Base-by-base conservation (phyloP, 1,140 invertebrate genomes). In the Microplitis demolitor region DNA sequence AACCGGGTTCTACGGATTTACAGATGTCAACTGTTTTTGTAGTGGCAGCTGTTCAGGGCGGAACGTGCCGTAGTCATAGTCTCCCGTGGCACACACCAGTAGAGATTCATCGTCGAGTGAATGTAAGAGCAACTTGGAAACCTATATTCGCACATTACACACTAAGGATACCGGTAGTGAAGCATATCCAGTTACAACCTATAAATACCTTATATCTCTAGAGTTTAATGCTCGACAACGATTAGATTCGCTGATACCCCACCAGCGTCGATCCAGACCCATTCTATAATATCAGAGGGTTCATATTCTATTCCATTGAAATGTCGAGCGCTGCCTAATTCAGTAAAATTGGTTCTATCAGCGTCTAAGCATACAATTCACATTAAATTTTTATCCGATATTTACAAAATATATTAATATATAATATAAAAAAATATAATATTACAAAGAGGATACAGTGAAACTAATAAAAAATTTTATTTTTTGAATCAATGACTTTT, bases 21-120 rank as follows among this genome's bases (percentile, higher is more conserved):
- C 76, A 77, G 76, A 77, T 77, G 76, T 77, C 76, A 77, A 77
- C 74, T 77, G 76, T 77, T 77, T 77, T 77, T 77, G 73, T 77
- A 77, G 73, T 73, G 72, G 72, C 76, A 77, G 76, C 76, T 77
- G 76, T 68, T 54, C 60, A 66, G 74, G 74, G 76, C 73, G 76
- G 76, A 77, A 77, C 76, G 76, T 77, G 76, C 76, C 74, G 58
- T 61, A 39, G 66, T 11, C 62, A 66, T 24, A 63, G 60, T 58
- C 51, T 66, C 70, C 53, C 69, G 5, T 8, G 61, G n/a, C 39
- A 60, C 5, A 67, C n/a, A 31, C 33, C 33, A 11, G 14, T 37
- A 33, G 14, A n/a, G 11, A 24, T 34, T 33, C 5, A 66, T 58
- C 14, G 31, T 4, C 61, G 16, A 62, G 34, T 35, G 66, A 53